Base-by-base conservation (phyloP, 2,888 invertebrate species). In the Scaptomyza flava region DNA sequence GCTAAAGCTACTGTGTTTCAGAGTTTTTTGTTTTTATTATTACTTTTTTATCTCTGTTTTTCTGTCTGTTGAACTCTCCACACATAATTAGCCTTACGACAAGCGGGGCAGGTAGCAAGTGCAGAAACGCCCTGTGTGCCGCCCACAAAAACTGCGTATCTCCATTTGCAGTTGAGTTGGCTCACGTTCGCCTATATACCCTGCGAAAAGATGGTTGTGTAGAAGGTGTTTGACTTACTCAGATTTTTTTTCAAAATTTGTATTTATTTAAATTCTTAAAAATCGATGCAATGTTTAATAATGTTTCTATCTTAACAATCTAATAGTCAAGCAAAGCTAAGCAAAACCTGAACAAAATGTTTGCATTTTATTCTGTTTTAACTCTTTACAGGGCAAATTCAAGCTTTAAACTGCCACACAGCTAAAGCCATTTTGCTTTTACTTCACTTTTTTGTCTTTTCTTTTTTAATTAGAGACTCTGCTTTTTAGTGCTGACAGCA, bases 41-140 rank as follows among this genome's bases (percentile, higher is more conserved):
- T 52, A 43, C 23, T 36, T 52, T 43, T 41, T n/a, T 45, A 23
- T 27, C 33, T 48, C 36, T 50, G 27, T 38, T 31, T 58, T 11
- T 42, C 11, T 59, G 2, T 50, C 36, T 23, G 27, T 47, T 31
- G 38, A 20, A 17, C 41, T 45, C 17, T 52, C 58, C 51, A 38
- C 41, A 77, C 64, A 77, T 82, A 82, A 82, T 87, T 87, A 85
- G 83, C 77, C 63, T 36, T 72, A 72, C 81, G 72, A 77, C 54
- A 48, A 41, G 17, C 41, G 31, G 14, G 50, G 17, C 58, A 75
- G 58, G 59, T 47, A 68, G 60, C 72, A 77, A 45, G 58, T 67
- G 72, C 73, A 68, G 63, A 42, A 54, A 77, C 74, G 60, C 73
- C 68, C 68, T 3, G 9, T 3, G 9, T 23, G 30, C 27, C 57